Base-by-base conservation (phyloP, 2,797 vertebrate species). In the Erithacus rubecula region DNA sequence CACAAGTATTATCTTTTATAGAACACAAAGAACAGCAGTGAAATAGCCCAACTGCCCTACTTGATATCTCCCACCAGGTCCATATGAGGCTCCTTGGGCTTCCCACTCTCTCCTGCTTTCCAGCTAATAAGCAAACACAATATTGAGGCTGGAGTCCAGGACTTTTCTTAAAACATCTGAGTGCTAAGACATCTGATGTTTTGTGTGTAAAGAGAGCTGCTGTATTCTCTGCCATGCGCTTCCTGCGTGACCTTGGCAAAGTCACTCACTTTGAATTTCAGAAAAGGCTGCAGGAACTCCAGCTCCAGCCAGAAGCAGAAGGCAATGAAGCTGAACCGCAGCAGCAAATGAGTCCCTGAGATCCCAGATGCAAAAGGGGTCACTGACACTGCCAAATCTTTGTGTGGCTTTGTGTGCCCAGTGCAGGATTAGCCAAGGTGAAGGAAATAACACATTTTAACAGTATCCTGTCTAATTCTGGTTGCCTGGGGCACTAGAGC, bases 331-430 rank as follows among this genome's bases (percentile, higher is more conserved):
- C 44, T 85, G 80, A 93, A 37, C 53, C 6, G 4, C 32, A 68
- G 86, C 53, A 86, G 77, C 53, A 95, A 91, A 89, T 65, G 74
- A 92, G 55, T 86, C 91, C 81, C 93, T 62, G 81, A 62, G 81
- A 87, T 72, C 68, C 55, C 81, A 58, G 63, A 71, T 55, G 67
- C 51, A 69, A 69, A 84, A 87, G 22, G 30, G 75, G 87, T 91
- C 68, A 58, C 8, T 68, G 80, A 92, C 84, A 83, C 37, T 43
- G 41, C 44, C 41, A 52, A 23, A 79, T 63, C 39, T 93, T 89
- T 22, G 3, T 46, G 23, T 72, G 70, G 16, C 55, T 55, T 49
- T 69, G 32, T 49, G 44, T 44, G 30, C 15, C 27, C 18, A 47
- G 52, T 2, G 1, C 16, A 71, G 41, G 36, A 75, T 20, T 29